These are phyloP conservation scores for Gavialis gangeticus DNA, from an alignment of 2,113 vertebrate species.

Conservation along the genomic window DNA sequence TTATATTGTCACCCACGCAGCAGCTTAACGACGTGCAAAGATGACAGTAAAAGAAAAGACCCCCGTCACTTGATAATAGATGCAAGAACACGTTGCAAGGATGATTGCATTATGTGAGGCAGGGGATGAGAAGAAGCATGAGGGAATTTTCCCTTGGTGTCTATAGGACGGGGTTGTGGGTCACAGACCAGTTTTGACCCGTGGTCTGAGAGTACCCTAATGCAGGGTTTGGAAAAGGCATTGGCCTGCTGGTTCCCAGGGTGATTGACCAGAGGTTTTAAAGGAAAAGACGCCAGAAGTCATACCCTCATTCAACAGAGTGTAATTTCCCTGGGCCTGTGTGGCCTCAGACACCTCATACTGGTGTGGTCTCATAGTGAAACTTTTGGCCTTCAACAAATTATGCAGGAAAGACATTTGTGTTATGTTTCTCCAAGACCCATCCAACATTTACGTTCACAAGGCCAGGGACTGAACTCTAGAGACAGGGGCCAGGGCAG, in stretches of 20 bases:
- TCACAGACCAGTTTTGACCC: neutral
- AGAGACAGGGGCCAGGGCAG: neutral
- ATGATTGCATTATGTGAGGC: neutral
- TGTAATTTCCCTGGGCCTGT: neutral
- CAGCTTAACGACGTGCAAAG: neutral
- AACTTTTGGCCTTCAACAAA: neutral
- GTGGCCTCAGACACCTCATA: neutral
- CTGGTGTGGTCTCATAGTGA: neutral
- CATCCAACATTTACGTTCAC: neutral
- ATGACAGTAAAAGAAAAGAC: neutral
- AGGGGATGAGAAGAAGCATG: neutral
- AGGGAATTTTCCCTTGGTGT: neutral
- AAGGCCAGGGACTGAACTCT: neutral
- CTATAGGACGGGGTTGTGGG: neutral
- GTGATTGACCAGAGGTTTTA: neutral
- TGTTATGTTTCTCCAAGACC: neutral
- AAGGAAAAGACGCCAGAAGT: neutral
- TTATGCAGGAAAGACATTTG: neutral
- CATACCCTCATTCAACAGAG: neutral
- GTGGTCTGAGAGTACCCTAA: too few relatives aligned
- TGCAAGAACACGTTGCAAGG: neutral
- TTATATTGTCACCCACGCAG: neutral
- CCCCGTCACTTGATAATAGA: neutral
- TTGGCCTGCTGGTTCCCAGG: neutral
- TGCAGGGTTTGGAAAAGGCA: neutral